Evolutionary conservation across 2,797 vertebrate species (phyloP).

Genomic region (Pseudopleuronectes americanus): DNA sequence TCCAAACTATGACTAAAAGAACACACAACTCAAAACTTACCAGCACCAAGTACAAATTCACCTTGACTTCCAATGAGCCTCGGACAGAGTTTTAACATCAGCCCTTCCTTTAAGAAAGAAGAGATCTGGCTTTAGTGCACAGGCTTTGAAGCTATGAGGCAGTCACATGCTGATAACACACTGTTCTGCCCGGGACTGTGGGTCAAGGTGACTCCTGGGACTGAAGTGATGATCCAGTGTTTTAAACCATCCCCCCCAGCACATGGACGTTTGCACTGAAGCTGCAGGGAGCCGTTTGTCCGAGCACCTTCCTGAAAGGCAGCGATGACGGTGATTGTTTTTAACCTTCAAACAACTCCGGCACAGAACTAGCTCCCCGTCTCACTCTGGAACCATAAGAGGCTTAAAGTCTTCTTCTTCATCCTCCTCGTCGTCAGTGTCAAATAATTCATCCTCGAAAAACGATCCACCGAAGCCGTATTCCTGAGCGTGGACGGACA

Average conservation of each 20-base stretch:
- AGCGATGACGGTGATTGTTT: background rate
- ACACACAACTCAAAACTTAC: conserved; percentile 10
- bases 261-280: background rate
- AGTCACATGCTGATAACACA: background rate
- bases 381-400: conserved; percentile 38
- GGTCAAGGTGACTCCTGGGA: background rate
- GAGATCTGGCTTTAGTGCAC: conserved; percentile 11
- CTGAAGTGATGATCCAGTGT: background rate
- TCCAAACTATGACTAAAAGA: conserved; percentile 1
- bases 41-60: conserved; percentile 4
- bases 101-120: background rate
- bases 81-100: conserved; percentile 7
- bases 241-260: conserved; percentile 10
- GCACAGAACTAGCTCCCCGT: background rate
- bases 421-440: conserved; percentile 84
- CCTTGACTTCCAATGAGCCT: background rate
- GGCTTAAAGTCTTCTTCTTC: conserved; percentile 51
- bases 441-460: conserved; percentile 87
- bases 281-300: background rate
- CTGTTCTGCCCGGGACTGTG: background rate
- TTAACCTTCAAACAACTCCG: too few relatives aligned
- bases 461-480: conserved; percentile 87
- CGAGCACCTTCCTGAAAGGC: conserved; percentile 33
- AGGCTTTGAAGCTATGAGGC: background rate
- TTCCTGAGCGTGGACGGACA: conserved; percentile 90